These are phyloP conservation scores for Lasiurus cinereus DNA, from an alignment of 2,113 vertebrate genomes.

Conservation along the genomic window DNA sequence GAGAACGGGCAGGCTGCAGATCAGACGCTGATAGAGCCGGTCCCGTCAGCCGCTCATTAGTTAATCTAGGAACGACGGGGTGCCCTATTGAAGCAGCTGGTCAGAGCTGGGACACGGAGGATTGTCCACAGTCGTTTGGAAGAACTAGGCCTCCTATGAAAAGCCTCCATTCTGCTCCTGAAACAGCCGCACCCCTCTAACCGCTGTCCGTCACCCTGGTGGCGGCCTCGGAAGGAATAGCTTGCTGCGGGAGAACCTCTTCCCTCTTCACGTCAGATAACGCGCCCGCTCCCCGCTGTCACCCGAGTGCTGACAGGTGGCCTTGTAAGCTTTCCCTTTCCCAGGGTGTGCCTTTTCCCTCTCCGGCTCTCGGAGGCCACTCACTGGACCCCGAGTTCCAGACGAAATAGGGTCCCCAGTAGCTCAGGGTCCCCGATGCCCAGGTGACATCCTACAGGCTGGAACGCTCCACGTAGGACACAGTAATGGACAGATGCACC, in stretches of 20 bases:
- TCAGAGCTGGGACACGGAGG: neutral
- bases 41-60: conserved; percentile 57
- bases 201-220: neutral
- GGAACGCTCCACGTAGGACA: neutral
- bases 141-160: neutral
- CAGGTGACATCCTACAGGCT: too few species aligned
- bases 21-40: conserved; percentile 35
- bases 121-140: neutral
- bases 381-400: neutral
- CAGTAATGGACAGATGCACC: neutral
- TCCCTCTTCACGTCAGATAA: neutral
- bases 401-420: too few species aligned
- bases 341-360: accelerated
- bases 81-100: conserved; percentile 1
- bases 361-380: neutral
- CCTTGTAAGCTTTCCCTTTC: neutral
- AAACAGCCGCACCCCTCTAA: conserved; percentile 55
- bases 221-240: neutral
- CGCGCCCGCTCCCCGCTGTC: neutral
- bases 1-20: conserved; percentile 19
- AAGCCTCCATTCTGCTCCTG: neutral
- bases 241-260: neutral
- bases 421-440: accelerated
- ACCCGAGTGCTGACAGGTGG: neutral
- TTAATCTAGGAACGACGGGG: conserved; percentile 52